Evolutionary conservation across 1,140 invertebrate genomes (phyloP), one percentile per base, ranked within the genome.

Genomic region (Drosophila saltans): DNA sequence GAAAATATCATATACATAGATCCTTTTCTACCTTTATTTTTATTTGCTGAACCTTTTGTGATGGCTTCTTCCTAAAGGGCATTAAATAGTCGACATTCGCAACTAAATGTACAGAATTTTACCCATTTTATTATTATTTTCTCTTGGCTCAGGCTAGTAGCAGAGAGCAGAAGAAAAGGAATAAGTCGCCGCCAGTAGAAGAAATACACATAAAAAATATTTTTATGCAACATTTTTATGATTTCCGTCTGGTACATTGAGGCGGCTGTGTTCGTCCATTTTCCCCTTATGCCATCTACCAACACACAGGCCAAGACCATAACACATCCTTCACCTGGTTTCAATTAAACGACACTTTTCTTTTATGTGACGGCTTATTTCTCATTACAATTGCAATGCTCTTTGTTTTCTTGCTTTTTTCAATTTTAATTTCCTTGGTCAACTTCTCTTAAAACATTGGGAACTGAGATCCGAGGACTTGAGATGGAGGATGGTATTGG

Each of bases 221-320:
- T 89, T 86, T 80, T 88, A 88, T 86, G 84, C 85, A 84, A 88
- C 80, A 78, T 84, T 89, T 89, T 89, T 89, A 89, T 84, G 84
- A 89, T 89, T 89, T 89, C 84, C 84, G 84, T 89, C 84, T 89
- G 84, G 52, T 64, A 52, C 68, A 67, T 57, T 40, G 30, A 68
- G 40, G 45, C 45, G 40, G 45, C 45, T 59, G 57, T 57, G 66
- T 61, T 64, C 57, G 70, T 58, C 28, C 65, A 1, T 16, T 41
- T 39, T n/a, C 11, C 64, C 28, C 43, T 16, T 24, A 7, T 8
- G 2, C 9, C n/a, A 9, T 74, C 48, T 36, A 36, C 36, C 65
- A 59, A 45, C 59, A 41, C 63, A 8, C 58, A 59, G 52, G 21
- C 30, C 69, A 33, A 45, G 74, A 59, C 61, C 62, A 62, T 64